phyloP scores from a whole-genome alignment of 1,140 invertebrate genomes.

The Cyclina sinensis region DNA sequence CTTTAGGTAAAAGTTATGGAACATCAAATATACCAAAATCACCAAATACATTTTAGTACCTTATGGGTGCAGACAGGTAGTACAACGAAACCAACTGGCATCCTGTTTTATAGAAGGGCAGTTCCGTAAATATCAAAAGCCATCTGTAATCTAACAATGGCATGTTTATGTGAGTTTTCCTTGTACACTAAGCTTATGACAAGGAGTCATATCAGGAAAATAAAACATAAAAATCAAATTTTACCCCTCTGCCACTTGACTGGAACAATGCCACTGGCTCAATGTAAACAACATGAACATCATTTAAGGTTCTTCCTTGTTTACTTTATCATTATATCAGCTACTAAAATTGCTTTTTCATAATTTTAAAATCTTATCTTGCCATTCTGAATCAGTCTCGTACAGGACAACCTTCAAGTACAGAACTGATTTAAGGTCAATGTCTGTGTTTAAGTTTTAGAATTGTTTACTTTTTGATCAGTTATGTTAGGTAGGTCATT shows the following conservation, averaged over 20 bases:
- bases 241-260: neutral
- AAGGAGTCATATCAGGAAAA: neutral
- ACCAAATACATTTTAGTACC: too few relatives aligned
- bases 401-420: neutral
- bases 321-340: constrained; percentile 21
- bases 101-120: too few relatives aligned
- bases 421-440: neutral
- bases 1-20: too few relatives aligned
- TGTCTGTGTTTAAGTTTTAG: neutral
- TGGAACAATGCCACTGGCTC: neutral
- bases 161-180: constrained; percentile 19
- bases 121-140: neutral
- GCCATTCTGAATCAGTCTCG: neutral
- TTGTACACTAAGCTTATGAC: neutral
- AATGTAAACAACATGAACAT: neutral
- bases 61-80: too few relatives aligned
- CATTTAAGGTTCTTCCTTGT: constrained; percentile 25
- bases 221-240: constrained; percentile 13
- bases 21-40: too few relatives aligned
- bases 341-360: neutral
- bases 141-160: neutral
- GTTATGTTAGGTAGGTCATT: neutral
- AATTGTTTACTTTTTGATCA: constrained; percentile 4
- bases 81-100: too few relatives aligned
- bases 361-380: neutral